Evolutionary conservation across 2,797 vertebrate genomes (phyloP).

Genomic region (Acanthurus tractus): DNA sequence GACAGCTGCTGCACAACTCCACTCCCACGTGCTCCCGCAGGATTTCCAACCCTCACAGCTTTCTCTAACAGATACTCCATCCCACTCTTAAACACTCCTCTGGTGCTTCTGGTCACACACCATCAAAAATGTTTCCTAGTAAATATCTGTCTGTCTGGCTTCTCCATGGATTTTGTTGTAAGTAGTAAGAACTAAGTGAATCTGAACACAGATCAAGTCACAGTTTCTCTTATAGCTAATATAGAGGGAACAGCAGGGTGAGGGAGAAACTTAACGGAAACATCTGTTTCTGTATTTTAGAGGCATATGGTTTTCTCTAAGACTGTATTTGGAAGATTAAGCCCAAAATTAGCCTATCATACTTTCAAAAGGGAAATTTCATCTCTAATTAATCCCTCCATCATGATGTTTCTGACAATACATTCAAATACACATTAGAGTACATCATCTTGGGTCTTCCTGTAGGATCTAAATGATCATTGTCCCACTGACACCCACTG

Average conservation of each 20-base stretch:
- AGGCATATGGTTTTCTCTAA: slow-evolving; percentile 6
- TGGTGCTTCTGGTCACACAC: neutral
- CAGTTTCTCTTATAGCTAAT: neutral
- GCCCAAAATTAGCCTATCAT: neutral
- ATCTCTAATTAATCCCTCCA: slow-evolving; percentile 11
- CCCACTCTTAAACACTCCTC: neutral
- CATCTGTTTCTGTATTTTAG: neutral
- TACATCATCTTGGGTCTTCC: neutral
- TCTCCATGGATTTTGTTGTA: neutral
- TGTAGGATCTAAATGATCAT: neutral
- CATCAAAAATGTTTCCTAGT: neutral
- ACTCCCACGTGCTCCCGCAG: slow-evolving; percentile 18
- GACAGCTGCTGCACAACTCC: slow-evolving; percentile 19
- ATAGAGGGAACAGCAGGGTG: neutral
- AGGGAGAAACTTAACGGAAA: slow-evolving; percentile 8
- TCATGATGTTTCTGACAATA: neutral
- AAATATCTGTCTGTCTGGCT: slow-evolving; percentile 1
- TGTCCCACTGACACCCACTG: too few species aligned
- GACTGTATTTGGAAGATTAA: neutral
- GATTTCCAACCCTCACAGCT: slow-evolving; percentile 26
- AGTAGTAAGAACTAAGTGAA: neutral
- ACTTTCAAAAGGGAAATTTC: slow-evolving; percentile 2
- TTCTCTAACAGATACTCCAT: slow-evolving; percentile 19
- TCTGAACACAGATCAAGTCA: slow-evolving; percentile 6
- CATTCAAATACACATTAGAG: neutral